Conservation (phyloP, 2,888 invertebrate species). For the Sinohyriopsis cumingii region DNA sequence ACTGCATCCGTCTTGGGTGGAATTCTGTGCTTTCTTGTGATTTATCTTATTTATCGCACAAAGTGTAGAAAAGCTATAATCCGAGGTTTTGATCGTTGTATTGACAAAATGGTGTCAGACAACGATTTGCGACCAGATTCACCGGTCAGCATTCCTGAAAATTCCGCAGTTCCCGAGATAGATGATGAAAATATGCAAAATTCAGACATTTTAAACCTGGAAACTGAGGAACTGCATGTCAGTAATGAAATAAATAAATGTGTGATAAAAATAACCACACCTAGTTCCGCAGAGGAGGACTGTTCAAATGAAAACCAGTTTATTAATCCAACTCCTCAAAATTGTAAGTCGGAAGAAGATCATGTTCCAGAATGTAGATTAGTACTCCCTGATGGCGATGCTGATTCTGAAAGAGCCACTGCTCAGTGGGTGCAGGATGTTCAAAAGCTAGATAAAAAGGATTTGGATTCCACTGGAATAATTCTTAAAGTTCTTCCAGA, state of each 20-base stretch:
- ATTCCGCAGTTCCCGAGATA: conserved; percentile 4
- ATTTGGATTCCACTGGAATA: conserved; percentile 32
- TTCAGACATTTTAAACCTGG: conserved; percentile 2
- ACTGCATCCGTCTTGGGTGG: conserved; percentile 55
- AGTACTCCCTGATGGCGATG: conserved; percentile 28
- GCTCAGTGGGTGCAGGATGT: conserved; percentile 52
- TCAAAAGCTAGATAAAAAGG: conserved; percentile 31
- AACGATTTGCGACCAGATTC: conserved; percentile 17
- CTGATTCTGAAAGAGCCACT: conserved; percentile 32
- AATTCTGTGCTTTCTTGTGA: conserved; percentile 47
- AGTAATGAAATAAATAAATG: background rate
- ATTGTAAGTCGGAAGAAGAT: background rate
- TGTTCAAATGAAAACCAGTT: too few relatives aligned
- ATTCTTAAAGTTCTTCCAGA: conserved; percentile 36
- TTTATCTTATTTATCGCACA: conserved; percentile 51
- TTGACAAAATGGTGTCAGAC: conserved; percentile 26
- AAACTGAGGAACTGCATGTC: background rate
- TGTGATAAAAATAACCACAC: too few relatives aligned
- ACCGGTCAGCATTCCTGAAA: conserved; percentile 12
- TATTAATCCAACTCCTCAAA: too few relatives aligned
- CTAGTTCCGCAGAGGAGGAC: too few relatives aligned
- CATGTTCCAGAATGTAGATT: background rate
- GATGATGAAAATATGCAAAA: conserved; percentile 3
- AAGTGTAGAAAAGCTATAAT: conserved; percentile 42
- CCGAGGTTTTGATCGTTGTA: conserved; percentile 19